phyloP scores from a whole-genome alignment of 1,140 invertebrate genomes.

The Drosophila punjabiensis region DNA sequence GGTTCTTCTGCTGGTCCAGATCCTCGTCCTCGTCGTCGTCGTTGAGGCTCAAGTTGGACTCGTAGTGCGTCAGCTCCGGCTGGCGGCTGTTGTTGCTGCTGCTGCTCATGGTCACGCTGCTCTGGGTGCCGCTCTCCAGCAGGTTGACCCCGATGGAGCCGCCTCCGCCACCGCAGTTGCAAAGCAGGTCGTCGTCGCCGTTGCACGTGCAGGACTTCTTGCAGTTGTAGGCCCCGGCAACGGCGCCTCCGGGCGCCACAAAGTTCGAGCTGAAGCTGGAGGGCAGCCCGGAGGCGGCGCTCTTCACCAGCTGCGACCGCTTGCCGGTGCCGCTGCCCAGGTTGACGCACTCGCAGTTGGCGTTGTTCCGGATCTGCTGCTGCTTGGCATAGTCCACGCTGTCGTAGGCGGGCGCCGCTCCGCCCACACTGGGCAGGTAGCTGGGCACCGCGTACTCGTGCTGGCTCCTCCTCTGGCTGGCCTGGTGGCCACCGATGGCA shows the following conservation, averaged over 20 bases:
- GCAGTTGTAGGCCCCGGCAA: conserved; percentile 86
- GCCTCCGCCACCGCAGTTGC: conserved; percentile 47
- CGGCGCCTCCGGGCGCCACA: conserved; percentile 86
- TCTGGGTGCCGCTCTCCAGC: conserved; percentile 84
- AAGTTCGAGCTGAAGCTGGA: conserved; percentile 88
- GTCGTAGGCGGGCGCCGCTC: conserved; percentile 62
- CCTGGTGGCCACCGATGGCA: background rate
- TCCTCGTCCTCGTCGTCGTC: conserved; percentile 63
- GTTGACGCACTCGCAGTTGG: conserved; percentile 63
- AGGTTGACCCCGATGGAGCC: conserved; percentile 27
- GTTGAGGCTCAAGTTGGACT: conserved; percentile 79
- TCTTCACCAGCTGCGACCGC: conserved; percentile 19
- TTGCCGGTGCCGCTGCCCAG: conserved; percentile 78
- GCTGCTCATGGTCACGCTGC: conserved; percentile 80
- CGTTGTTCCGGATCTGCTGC: conserved; percentile 54
- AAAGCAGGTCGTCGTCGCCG: conserved; percentile 65
- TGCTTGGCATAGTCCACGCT: conserved; percentile 77
- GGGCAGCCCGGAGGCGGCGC: conserved; percentile 86
- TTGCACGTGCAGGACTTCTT: conserved; percentile 82
- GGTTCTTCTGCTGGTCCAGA: conserved; percentile 61
- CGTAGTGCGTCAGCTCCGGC: conserved; percentile 82
- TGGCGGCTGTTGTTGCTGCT: conserved; percentile 81
- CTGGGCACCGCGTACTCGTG: conserved; percentile 84
- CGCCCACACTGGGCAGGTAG: conserved; percentile 49
- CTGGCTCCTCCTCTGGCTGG: conserved; percentile 72